phyloP scores from a whole-genome alignment of 1,140 invertebrate species.

The Tetramorium simillimum region DNA sequence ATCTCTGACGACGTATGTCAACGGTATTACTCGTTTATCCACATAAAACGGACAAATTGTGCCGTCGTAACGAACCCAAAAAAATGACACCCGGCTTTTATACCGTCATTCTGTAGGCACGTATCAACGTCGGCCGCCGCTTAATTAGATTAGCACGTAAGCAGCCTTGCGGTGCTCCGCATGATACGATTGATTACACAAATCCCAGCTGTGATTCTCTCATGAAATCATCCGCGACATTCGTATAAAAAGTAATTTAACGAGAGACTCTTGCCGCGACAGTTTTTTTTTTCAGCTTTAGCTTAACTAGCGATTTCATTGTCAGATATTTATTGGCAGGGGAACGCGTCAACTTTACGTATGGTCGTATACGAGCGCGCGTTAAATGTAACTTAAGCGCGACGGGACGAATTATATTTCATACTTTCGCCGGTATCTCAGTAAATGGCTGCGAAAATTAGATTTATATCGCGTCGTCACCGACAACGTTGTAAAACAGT shows the following conservation, averaged over 20 bases:
- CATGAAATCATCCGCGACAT: not conserved
- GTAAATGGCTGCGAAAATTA: constrained; percentile 56
- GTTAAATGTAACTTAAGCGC: not conserved
- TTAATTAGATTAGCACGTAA: constrained; percentile 38
- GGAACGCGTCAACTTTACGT: not conserved
- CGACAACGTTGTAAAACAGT: constrained; percentile 48
- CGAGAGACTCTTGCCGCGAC: not conserved
- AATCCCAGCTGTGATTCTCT: not conserved
- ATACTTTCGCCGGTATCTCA: constrained; percentile 17
- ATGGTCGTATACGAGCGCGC: not conserved
- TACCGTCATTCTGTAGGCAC: not conserved
- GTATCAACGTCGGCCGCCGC: not conserved
- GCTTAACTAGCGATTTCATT: not conserved
- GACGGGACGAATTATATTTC: constrained; percentile 12
- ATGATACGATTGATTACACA: constrained; percentile 14
- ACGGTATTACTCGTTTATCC: constrained; percentile 31
- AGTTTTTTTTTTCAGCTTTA: not conserved
- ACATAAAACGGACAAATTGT: not conserved
- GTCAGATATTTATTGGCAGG: not conserved
- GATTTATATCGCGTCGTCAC: constrained; percentile 60
- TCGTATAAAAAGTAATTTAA: not conserved
- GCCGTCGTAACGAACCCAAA: not conserved
- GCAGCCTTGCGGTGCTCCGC: not conserved
- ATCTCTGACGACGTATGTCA: constrained; percentile 1
- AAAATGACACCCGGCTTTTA: not conserved